These are phyloP conservation scores for Perithous albicinctus DNA, from an alignment of 2,888 invertebrate genomes.

Conservation along the genomic window DNA sequence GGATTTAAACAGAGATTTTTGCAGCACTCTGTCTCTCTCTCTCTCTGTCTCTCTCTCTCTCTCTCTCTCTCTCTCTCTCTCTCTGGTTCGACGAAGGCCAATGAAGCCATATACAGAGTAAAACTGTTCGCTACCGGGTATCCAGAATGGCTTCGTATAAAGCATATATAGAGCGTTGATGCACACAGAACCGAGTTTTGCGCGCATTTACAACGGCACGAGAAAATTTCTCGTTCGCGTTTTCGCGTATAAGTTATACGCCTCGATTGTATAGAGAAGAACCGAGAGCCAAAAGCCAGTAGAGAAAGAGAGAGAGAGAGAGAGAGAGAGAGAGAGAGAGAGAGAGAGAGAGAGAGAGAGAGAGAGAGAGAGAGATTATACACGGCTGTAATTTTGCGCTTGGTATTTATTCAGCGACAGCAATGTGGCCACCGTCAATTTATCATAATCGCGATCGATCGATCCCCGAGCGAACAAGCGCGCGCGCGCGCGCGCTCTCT, in stretches of 20 bases:
- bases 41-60: too few species aligned
- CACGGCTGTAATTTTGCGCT: constrained; percentile 19
- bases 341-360: too few species aligned
- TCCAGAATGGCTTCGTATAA: constrained; percentile 59
- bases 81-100: constrained; percentile 57
- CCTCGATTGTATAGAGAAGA: background rate
- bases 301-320: background rate
- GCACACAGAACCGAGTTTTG: background rate
- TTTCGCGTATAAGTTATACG: background rate
- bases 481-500: background rate
- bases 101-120: constrained; percentile 61
- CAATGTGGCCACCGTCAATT: constrained; percentile 27
- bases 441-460: constrained; percentile 58
- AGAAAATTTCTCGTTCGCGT: constrained; percentile 1
- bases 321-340: too few species aligned
- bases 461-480: constrained; percentile 33
- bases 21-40: too few species aligned
- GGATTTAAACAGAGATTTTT: constrained; percentile 24
- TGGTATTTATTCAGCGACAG: constrained; percentile 4
- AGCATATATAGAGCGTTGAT: background rate
- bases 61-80: too few species aligned
- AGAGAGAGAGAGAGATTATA: background rate
- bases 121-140: constrained; percentile 18
- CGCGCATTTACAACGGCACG: background rate
- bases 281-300: background rate